phyloP scores from a whole-genome alignment of 2,888 invertebrate genomes.

The Thumatha senex region DNA sequence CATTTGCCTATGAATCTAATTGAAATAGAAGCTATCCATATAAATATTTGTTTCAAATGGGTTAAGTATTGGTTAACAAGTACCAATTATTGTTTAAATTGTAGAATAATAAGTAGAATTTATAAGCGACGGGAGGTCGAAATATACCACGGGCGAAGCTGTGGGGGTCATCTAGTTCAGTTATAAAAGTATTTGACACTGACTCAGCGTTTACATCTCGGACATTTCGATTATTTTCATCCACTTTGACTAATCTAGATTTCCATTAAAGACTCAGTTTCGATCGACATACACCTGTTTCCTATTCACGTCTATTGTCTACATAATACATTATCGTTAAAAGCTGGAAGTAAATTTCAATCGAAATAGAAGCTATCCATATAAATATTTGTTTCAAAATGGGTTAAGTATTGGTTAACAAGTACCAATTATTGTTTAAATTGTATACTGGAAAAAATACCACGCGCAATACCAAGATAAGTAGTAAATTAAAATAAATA shows the following conservation, averaged over 20 bases:
- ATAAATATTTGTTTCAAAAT: constrained; percentile 18
- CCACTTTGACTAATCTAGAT: constrained; percentile 47
- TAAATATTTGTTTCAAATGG: constrained; percentile 16
- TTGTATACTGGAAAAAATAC: too few species aligned
- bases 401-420: too few species aligned
- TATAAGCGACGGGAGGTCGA: too few species aligned
- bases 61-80: too few species aligned
- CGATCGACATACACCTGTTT: background rate
- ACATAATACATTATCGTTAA: background rate
- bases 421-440: too few species aligned
- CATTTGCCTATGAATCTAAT: constrained; percentile 69
- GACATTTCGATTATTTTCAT: constrained; percentile 47
- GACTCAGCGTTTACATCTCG: constrained; percentile 50
- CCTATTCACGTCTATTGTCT: background rate
- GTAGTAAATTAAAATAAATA: too few species aligned
- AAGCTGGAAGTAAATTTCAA: too few species aligned
- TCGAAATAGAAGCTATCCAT: constrained; percentile 43
- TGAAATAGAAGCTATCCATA: constrained; percentile 43
- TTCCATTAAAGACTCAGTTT: constrained; percentile 28
- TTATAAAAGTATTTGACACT: constrained; percentile 50
- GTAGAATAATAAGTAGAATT: too few species aligned
- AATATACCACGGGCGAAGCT: too few species aligned
- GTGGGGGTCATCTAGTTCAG: too few species aligned
- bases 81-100: too few species aligned
- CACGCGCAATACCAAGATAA: too few species aligned